Conservation (phyloP, 2,888 invertebrate species). For the Mamestra brassicae region DNA sequence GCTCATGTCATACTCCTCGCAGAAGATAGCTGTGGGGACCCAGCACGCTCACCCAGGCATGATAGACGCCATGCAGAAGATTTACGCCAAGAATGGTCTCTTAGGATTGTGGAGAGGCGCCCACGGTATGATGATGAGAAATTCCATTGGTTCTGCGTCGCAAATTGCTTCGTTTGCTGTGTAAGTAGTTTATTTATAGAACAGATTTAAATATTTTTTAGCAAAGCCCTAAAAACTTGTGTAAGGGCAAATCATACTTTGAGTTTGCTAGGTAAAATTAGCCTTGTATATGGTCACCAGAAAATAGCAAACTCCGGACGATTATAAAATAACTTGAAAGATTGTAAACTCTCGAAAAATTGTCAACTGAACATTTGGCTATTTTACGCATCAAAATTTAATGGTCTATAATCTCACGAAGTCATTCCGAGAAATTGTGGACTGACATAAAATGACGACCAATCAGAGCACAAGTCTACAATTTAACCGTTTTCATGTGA, state of each 20-base stretch:
- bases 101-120: constrained; percentile 94
- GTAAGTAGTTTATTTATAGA: constrained; percentile 74
- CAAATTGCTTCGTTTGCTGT: constrained; percentile 95
- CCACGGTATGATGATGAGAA: constrained; percentile 93
- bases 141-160: constrained; percentile 95
- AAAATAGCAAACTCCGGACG: too few species aligned
- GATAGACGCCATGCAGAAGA: constrained; percentile 91
- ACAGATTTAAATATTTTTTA: neutral
- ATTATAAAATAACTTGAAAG: too few species aligned
- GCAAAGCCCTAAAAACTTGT: neutral
- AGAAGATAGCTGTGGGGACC: constrained; percentile 96
- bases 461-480: too few species aligned
- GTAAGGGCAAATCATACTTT: neutral
- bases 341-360: too few species aligned
- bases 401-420: too few species aligned
- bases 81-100: constrained; percentile 91
- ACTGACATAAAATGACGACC: too few species aligned
- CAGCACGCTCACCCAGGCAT: constrained; percentile 95
- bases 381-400: too few species aligned
- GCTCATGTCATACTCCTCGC: constrained; percentile 94
- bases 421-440: too few species aligned
- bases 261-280: neutral
- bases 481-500: too few species aligned
- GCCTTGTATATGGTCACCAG: too few species aligned
- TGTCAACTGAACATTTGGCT: too few species aligned